Conservation (phyloP, 2,888 invertebrate genomes). For the Odontocerum albicorne region DNA sequence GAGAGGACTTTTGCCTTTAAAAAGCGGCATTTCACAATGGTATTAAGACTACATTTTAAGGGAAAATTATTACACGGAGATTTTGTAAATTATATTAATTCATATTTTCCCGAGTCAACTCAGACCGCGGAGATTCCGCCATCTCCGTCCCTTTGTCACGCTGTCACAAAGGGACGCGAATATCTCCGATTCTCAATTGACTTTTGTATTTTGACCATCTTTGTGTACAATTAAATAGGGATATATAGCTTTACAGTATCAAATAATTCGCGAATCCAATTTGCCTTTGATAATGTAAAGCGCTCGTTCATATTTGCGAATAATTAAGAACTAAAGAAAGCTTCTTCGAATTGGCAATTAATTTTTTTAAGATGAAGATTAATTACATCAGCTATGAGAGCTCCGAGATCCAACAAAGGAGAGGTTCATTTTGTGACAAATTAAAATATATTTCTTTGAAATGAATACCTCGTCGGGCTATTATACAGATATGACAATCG, state of each 20-base stretch:
- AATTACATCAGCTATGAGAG: constrained; percentile 28
- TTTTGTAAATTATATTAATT: constrained; percentile 37
- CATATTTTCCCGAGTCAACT: constrained; percentile 33
- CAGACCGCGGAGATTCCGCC: constrained; percentile 16
- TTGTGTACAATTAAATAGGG: constrained; percentile 36
- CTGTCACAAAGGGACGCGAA: constrained; percentile 18
- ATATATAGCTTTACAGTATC: constrained; percentile 32
- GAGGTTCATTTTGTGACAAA: constrained; percentile 4
- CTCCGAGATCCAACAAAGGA: constrained; percentile 10
- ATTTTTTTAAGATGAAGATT: constrained; percentile 33
- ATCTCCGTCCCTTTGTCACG: constrained; percentile 14
- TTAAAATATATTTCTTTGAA: constrained; percentile 1
- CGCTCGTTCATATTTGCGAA: constrained; percentile 29
- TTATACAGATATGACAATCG: no score
- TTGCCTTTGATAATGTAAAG: constrained; percentile 35
- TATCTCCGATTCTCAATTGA: constrained; percentile 33
- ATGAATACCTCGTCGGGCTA: no score
- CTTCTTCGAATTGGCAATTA: constrained; percentile 30
- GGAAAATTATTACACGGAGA: constrained; percentile 37
- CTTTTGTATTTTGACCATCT: constrained; percentile 34
- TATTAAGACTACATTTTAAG: constrained; percentile 36
- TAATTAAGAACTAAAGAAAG: constrained; percentile 27
- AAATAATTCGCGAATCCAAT: constrained; percentile 35
- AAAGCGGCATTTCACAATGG: constrained; percentile 35
- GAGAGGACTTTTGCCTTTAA: constrained; percentile 30